Evolutionary conservation across 2,888 invertebrate species (phyloP).

Genomic region (Hydraecia micacea): DNA sequence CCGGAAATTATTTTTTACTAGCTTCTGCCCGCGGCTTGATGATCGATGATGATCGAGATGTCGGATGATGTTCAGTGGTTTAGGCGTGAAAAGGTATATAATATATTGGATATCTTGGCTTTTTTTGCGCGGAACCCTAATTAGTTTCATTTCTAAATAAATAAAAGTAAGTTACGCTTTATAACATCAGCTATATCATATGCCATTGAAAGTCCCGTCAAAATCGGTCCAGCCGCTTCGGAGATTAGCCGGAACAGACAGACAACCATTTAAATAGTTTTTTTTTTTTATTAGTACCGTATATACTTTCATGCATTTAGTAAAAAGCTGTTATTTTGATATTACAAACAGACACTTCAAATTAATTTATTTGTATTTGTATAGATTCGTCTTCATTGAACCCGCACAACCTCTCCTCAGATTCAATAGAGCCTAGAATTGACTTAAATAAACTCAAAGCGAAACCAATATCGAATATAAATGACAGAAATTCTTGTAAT

Average conservation of each 20-base stretch:
- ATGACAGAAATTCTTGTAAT: slow-evolving; percentile 58
- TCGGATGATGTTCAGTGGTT: not conserved
- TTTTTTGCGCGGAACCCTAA: no score
- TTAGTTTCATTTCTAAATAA: not conserved
- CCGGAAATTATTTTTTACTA: slow-evolving; percentile 45
- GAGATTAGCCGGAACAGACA: not conserved
- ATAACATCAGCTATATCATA: not conserved
- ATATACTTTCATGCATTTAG: no score
- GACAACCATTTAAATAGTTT: no score
- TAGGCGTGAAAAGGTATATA: not conserved
- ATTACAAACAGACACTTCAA: not conserved
- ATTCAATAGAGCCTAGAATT: slow-evolving; percentile 49
- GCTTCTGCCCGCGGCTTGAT: not conserved
- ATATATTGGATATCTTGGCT: not conserved
- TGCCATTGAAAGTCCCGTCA: not conserved
- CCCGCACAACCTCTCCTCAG: slow-evolving; percentile 19
- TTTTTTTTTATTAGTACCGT: no score
- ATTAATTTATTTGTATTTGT: not conserved
- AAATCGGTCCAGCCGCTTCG: not conserved
- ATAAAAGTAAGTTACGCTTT: not conserved
- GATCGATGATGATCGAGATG: not conserved
- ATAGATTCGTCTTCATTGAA: slow-evolving; percentile 37
- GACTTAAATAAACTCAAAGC: slow-evolving; percentile 61
- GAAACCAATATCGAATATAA: slow-evolving; percentile 65
- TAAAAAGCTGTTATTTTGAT: no score